These are phyloP conservation scores for Dendrolimus punctatus DNA, from an alignment of 1,140 invertebrate species.

Conservation along the genomic window DNA sequence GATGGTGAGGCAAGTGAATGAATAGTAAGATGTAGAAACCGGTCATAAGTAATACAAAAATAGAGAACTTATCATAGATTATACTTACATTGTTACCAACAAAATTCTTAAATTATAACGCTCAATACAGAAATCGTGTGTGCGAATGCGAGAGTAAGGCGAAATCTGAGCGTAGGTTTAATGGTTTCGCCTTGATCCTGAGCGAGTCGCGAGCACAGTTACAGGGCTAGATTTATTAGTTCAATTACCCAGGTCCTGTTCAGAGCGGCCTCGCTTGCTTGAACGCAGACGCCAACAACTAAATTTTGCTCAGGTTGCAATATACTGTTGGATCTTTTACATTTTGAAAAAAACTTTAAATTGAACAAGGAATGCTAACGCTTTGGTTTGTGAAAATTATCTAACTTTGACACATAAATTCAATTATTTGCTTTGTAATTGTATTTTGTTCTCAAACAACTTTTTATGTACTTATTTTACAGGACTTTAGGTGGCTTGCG, in stretches of 20 bases:
- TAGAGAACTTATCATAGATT: too few relatives aligned
- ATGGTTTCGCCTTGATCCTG: conserved; percentile 54
- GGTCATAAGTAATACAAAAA: too few relatives aligned
- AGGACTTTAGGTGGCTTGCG: too few relatives aligned
- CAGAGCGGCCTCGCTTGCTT: conserved; percentile 45
- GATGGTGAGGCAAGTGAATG: too few relatives aligned
- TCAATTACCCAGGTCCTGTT: conserved; percentile 60
- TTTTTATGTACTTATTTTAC: too few relatives aligned
- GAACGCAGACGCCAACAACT: conserved; percentile 54
- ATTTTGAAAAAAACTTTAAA: neutral
- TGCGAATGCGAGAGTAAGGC: conserved; percentile 25
- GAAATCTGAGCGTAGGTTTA: conserved; percentile 47
- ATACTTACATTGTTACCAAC: neutral
- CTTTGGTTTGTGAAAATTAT: neutral
- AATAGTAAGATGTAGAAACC: too few relatives aligned
- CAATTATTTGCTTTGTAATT: too few relatives aligned
- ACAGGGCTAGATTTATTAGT: conserved; percentile 65
- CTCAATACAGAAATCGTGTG: conserved; percentile 14
- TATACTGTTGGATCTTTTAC: conserved; percentile 19
- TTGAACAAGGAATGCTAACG: conserved; percentile 1
- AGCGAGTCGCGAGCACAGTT: conserved; percentile 43
- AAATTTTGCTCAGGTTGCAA: conserved; percentile 48
- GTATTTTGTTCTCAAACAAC: too few relatives aligned
- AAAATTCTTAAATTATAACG: conserved; percentile 1
- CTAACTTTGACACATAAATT: too few relatives aligned